Percentiles rank a stretch among this genome's conserved stretches.
Conservation (phyloP, 2,113 vertebrate genomes). For the Ellobius talpinus region DNA sequence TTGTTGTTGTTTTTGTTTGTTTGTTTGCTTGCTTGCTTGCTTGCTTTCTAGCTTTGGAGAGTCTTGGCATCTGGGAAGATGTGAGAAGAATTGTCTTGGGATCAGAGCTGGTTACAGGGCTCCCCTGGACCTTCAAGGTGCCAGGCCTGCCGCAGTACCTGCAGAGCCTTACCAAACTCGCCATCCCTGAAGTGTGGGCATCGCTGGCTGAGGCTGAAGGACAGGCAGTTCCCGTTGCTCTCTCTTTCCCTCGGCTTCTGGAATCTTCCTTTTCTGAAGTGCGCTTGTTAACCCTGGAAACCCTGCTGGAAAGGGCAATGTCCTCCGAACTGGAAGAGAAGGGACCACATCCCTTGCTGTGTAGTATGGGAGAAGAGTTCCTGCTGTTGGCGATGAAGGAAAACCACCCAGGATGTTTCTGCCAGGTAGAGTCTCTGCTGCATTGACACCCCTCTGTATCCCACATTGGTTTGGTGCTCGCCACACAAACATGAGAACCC, state of each 20-base stretch:
- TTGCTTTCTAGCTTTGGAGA: conserved; percentile 86
- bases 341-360: conserved; percentile 77
- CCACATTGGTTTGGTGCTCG: neutral
- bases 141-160: conserved; percentile 93
- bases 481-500: neutral
- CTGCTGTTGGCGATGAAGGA: conserved; percentile 90
- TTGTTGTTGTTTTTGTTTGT: too few relatives aligned
- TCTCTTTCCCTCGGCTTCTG: conserved; percentile 86
- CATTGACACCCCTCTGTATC: neutral
- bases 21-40: too few relatives aligned
- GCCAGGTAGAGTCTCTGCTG: conserved; percentile 88
- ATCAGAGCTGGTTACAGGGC: conserved; percentile 88
- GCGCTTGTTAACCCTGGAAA: conserved; percentile 89
- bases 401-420: conserved; percentile 92
- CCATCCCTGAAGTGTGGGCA: conserved; percentile 80
- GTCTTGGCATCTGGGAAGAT: conserved; percentile 87
- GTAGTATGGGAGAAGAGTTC: conserved; percentile 85
- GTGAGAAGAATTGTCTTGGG: conserved; percentile 85
- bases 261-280: conserved; percentile 91
- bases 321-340: conserved; percentile 58
- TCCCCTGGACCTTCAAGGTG: conserved; percentile 71
- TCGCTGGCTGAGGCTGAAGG: conserved; percentile 67
- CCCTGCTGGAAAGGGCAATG: conserved; percentile 85
- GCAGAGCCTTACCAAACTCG: conserved; percentile 91
- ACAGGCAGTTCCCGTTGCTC: conserved; percentile 47